phyloP scores from a whole-genome alignment of 1,140 invertebrate species.

The Euwallacea similis region DNA sequence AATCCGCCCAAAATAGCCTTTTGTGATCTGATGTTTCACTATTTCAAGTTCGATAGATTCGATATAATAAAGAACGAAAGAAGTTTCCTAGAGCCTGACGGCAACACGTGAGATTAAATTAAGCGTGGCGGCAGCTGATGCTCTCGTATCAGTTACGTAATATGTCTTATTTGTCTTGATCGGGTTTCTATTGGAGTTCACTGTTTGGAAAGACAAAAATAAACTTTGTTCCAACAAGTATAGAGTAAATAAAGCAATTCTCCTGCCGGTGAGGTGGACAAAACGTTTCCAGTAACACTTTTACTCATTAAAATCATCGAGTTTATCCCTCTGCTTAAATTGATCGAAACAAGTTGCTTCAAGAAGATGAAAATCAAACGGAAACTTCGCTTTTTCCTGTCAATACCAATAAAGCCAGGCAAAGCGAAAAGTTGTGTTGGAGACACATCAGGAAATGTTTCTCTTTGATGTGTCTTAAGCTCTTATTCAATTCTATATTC shows the following conservation, averaged over 20 bases:
- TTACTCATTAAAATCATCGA: too few relatives aligned
- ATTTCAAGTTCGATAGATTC: background rate
- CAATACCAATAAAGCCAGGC: background rate
- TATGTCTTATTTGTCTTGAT: slow-evolving; percentile 4
- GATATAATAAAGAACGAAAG: background rate
- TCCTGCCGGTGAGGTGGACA: background rate
- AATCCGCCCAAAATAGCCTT: background rate
- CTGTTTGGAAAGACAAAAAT: background rate
- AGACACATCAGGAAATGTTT: background rate
- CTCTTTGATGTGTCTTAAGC: slow-evolving; percentile 1
- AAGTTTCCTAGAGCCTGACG: background rate
- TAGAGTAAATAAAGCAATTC: background rate
- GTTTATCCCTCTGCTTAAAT: too few relatives aligned
- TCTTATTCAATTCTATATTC: background rate
- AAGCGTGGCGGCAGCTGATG: background rate
- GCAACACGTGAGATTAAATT: background rate
- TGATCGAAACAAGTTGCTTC: too few relatives aligned
- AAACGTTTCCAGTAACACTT: too few relatives aligned
- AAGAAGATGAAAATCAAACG: background rate
- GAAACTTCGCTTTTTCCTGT: background rate
- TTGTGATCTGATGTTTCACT: background rate
- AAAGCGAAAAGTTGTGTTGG: background rate
- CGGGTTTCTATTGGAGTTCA: background rate
- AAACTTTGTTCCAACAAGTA: background rate
- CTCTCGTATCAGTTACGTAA: background rate